phyloP scores from a whole-genome alignment of 2,797 vertebrate species.

The Cryptoprocta ferox region DNA sequence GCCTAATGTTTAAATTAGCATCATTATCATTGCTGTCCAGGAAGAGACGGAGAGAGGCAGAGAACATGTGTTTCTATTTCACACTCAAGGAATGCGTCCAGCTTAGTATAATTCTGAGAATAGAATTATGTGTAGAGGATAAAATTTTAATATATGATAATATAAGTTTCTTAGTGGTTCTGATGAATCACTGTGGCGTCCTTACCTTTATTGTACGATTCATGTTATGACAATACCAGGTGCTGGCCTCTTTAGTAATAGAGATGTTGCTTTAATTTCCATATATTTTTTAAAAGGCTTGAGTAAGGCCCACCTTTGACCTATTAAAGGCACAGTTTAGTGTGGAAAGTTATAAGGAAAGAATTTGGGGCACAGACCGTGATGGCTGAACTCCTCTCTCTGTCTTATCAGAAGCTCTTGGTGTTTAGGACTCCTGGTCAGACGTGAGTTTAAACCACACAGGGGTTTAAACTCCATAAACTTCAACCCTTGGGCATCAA shows the following conservation, averaged over 20 bases:
- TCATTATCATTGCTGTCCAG: background rate
- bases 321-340: background rate
- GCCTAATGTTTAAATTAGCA: background rate
- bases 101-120: background rate
- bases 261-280: constrained; percentile 24
- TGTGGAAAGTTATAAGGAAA: background rate
- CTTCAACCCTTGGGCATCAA: background rate
- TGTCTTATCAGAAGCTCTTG: background rate
- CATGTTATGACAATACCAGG: background rate
- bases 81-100: background rate
- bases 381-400: background rate
- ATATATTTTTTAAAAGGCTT: constrained; percentile 9
- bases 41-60: background rate
- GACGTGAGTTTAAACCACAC: background rate
- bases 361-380: background rate
- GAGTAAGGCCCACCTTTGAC: background rate
- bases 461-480: background rate
- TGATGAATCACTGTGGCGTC: constrained; percentile 39
- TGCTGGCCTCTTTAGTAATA: background rate
- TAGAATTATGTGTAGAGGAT: background rate
- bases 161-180: background rate
- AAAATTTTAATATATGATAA: constrained; percentile 54
- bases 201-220: constrained; percentile 51
- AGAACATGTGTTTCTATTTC: background rate
- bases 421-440: background rate